Evolutionary conservation across 2,797 vertebrate genomes (phyloP), one percentile per base, ranked within the genome.

Genomic region (Echeneis naucrates): DNA sequence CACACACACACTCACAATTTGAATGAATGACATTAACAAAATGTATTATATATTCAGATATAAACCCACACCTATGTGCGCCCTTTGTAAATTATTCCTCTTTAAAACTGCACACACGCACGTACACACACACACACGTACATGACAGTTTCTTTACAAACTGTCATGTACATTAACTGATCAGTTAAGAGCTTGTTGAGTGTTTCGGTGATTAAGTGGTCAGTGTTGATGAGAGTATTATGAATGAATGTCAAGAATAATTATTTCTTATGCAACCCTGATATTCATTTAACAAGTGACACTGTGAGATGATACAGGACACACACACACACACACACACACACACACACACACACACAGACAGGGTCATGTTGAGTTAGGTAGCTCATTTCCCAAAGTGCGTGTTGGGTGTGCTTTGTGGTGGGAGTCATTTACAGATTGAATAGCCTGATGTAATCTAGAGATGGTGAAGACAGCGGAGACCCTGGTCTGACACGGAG

Each of bases 341-440:
- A 77, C 54, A 60, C 74, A 74, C 44, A 68, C 53, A 33, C 80
- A 78, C 80, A 86, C 86, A 88, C 80, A 86, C 73, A 83, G 78
- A 76, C 73, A 85, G 91, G 90, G 89, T 89, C 89, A 90, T 85
- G 85, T 88, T 83, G 83, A 90, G 89, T 91, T 92, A 92, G 87
- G 85, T 60, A 90, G 90, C 92, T 93, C 92, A 92, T 94, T 92
- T 94, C 89, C 89, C 90, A 94, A 88, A 94, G 93, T 93, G 92
- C 87, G 87, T 80, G 89, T 88, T 89, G 90, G 83, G 84, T 89
- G 89, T 86, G 87, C 89, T 90, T 89, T 91, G 89, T 88, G 89
- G 84, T 90, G 87, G 85, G 90, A 93, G 92, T 92, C 92, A 92
- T 93, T 94, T 92, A 91, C 81, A 89, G 89, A 94, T 92, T 93